Base-by-base conservation (phyloP, 1,140 invertebrate species). In the Amyelois transitella region DNA sequence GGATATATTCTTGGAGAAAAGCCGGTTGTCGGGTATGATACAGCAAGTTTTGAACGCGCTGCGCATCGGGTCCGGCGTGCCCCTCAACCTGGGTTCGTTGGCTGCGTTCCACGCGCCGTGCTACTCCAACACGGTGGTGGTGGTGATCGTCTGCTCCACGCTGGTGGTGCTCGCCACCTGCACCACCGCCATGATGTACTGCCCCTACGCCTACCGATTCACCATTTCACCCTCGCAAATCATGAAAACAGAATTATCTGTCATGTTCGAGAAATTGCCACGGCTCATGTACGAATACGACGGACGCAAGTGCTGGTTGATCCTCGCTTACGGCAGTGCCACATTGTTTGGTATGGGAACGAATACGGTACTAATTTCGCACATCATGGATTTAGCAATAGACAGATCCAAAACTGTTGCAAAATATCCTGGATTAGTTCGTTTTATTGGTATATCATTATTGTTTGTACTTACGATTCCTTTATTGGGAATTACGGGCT, bases 221-320 rank as follows among this genome's bases (percentile, higher is more conserved):
- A 57, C 53, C 8, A 60, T 62, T 6, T 43, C 53, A 7, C 58
- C 78, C 1, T 53, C 53, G 1, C 50, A 20, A 5, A 50, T 78
- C 17, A 53, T 76, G 1, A 66, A 67, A 28, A 38, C 58, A 5
- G 64, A 55, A 0, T 68, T 84, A 24, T 60, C 69, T 8, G 47
- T 72, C 24, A 22, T 69, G 6, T 85, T 77, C 56, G 83, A 83
- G 53, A 83, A 73, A 59, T 60, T 75, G 38, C 80, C 83, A n/a
- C 60, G 71, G 53, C 51, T 84, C 18, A 28, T 86, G 4, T 58
- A 61, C 17, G 51, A 69, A n/a, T 86, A 77, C 44, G 56, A 68
- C 2, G 18, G 65, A n/a, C 72, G 47, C 20, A 52, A 38, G 1
- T 66, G 75, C 25, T 82, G 76, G 69, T 52, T 82, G 2, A 55